These are phyloP conservation scores for Philopotamus ludificatus DNA, from an alignment of 1,140 invertebrate species.

Conservation along the genomic window DNA sequence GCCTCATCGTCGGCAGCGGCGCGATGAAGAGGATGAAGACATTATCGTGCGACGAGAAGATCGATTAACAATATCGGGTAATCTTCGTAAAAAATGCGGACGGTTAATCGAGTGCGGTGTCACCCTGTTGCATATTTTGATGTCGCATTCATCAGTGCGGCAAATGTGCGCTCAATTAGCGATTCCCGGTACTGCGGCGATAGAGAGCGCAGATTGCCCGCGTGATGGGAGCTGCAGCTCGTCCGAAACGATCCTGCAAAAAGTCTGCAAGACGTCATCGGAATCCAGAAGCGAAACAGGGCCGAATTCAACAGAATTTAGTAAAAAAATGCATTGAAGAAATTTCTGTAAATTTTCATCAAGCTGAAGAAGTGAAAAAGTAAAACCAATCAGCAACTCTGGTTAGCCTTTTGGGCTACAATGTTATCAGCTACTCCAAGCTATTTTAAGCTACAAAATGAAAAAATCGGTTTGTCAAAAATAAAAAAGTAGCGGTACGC, in stretches of 20 bases:
- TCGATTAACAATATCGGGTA: background rate
- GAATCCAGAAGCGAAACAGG: background rate
- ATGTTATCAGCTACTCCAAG: no score
- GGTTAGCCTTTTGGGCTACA: no score
- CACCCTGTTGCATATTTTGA: no score
- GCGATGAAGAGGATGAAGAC: constrained; percentile 29
- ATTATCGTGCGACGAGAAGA: constrained; percentile 1
- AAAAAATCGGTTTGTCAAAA: no score
- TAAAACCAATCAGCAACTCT: no score
- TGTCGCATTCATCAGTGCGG: constrained; percentile 3
- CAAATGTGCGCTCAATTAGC: constrained; percentile 26
- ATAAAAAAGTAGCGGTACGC: no score
- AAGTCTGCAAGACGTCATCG: background rate
- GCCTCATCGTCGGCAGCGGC: constrained; percentile 11
- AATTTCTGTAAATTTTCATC: no score
- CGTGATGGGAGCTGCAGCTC: constrained; percentile 4
- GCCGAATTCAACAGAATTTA: background rate
- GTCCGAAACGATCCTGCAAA: background rate
- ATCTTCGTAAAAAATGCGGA: background rate
- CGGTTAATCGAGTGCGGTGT: no score
- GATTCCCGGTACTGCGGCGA: constrained; percentile 27
- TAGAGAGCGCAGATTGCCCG: constrained; percentile 6
- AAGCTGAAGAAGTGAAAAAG: no score
- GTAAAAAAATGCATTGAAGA: no score
- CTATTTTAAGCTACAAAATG: no score